Percentiles rank a stretch among this genome's conserved stretches.
Evolutionary conservation across 2,797 vertebrate species (phyloP).

Genomic region (Sebastes nivosus): DNA sequence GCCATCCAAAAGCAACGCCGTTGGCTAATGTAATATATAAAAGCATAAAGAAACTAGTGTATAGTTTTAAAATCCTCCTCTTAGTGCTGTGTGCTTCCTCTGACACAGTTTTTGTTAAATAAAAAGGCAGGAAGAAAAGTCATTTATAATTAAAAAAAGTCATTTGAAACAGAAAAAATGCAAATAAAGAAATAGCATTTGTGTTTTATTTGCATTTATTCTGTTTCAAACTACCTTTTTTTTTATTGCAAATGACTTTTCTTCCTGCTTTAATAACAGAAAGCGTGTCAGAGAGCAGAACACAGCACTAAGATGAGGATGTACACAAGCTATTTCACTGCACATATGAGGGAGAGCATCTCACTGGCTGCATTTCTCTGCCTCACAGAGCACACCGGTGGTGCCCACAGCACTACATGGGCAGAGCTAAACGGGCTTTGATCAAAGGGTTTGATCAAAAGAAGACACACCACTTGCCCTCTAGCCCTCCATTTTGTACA

Average conservation of each 20-base stretch:
- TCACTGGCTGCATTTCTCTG: conserved; percentile 63
- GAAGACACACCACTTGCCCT: conserved; percentile 81
- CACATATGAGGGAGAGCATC: conserved; percentile 58
- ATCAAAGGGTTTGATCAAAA: conserved; percentile 84
- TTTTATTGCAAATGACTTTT: background rate
- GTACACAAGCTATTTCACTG: conserved; percentile 18
- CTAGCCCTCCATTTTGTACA: conserved; percentile 82
- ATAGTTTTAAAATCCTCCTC: background rate
- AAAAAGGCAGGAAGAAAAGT: too few species aligned
- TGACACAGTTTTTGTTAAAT: too few species aligned
- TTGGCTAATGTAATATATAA: conserved; percentile 54
- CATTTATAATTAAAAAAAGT: too few species aligned
- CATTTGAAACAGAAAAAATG: too few species aligned
- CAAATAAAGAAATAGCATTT: background rate
- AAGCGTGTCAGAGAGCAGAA: conserved; percentile 10
- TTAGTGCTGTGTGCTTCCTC: too few species aligned
- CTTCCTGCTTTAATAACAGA: background rate
- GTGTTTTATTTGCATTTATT: conserved; percentile 14
- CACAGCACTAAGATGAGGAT: conserved; percentile 11
- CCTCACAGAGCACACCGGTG: conserved; percentile 75
- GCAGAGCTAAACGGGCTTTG: conserved; percentile 83
- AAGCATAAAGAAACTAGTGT: conserved; percentile 30
- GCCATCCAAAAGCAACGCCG: conserved; percentile 66
- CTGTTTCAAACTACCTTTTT: background rate
- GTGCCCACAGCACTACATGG: conserved; percentile 84